Conservation (phyloP, 2,797 vertebrate genomes). For the Sebastes oblongus region DNA sequence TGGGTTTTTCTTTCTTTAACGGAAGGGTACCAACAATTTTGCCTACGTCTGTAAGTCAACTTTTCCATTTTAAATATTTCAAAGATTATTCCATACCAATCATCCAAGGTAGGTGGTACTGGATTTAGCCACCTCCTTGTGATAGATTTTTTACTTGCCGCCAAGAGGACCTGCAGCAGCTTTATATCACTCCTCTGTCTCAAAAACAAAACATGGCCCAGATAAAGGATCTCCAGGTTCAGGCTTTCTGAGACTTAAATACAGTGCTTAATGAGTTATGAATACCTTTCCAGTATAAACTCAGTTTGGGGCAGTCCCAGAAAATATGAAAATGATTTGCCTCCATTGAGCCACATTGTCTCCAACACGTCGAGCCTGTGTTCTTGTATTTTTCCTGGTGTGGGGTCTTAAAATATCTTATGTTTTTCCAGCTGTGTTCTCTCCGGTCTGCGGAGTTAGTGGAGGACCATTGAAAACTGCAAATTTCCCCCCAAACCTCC, state of each 20-base stretch:
- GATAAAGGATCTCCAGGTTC: not conserved
- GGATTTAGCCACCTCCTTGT: not conserved
- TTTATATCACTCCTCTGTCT: not conserved
- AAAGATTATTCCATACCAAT: not conserved
- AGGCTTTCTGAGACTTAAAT: too few species aligned
- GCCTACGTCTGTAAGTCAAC: not conserved
- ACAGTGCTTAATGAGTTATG: too few species aligned
- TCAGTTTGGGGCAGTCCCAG: not conserved
- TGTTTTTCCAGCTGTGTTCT: not conserved
- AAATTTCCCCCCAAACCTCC: too few species aligned
- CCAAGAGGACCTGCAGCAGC: not conserved
- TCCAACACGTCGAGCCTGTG: not conserved
- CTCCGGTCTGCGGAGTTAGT: not conserved
- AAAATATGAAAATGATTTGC: not conserved
- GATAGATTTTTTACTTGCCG: not conserved
- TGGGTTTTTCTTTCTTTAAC: too few species aligned
- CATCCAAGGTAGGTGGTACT: not conserved
- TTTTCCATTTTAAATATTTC: conserved; percentile 4
- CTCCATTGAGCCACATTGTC: not conserved
- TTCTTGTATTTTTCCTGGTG: not conserved
- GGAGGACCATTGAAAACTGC: too few species aligned
- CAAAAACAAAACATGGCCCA: too few species aligned
- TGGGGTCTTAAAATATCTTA: not conserved
- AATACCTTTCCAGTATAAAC: not conserved
- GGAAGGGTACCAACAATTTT: too few species aligned